phyloP scores from a whole-genome alignment of 2,113 vertebrate species.

The Terrapene triunguis region DNA sequence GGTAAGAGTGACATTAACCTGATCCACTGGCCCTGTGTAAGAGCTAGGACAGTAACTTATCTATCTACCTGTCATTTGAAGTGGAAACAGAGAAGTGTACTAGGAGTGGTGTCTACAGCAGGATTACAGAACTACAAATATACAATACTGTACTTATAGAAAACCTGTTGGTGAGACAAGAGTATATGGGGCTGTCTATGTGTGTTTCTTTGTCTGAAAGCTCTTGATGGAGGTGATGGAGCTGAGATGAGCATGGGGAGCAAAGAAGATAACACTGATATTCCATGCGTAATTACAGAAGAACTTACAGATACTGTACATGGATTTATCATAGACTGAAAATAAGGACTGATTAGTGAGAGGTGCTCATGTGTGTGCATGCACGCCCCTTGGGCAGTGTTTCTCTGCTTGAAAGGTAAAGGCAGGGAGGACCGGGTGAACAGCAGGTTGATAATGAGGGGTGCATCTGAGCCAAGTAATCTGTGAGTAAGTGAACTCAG shows the following conservation, averaged over 20 bases:
- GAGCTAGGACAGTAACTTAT: rapidly evolving
- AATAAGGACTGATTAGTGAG: background rate
- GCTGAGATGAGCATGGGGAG: background rate
- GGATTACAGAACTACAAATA: background rate
- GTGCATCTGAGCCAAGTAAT: background rate
- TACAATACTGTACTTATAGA: background rate
- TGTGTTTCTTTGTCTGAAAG: background rate
- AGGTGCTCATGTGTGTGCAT: no score
- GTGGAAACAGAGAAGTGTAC: background rate
- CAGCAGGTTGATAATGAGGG: background rate
- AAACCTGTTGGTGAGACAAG: background rate
- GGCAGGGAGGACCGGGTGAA: background rate
- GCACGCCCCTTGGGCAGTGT: background rate
- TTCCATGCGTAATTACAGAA: background rate
- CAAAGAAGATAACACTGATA: background rate
- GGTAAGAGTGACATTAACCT: background rate
- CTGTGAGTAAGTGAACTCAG: background rate
- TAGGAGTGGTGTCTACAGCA: background rate
- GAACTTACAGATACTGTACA: background rate
- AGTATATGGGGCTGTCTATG: background rate
- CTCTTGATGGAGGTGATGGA: background rate
- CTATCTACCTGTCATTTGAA: rapidly evolving
- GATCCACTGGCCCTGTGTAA: background rate
- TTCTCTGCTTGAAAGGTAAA: background rate
- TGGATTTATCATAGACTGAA: background rate